These are phyloP conservation scores for Pyrrhia umbra DNA, from an alignment of 2,888 invertebrate species.

Conservation along the genomic window DNA sequence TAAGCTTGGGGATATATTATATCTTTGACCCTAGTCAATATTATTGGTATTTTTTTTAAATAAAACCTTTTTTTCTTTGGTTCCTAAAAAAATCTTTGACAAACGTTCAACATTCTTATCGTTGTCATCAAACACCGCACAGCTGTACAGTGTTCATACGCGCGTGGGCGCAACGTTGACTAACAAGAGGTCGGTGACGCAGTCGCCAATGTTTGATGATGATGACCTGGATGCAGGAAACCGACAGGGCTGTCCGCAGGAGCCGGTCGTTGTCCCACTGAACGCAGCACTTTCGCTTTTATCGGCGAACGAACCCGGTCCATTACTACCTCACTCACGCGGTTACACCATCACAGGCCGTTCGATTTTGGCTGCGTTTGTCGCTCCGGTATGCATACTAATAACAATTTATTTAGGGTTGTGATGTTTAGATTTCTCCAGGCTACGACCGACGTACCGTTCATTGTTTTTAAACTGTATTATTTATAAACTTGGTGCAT, in stretches of 20 bases:
- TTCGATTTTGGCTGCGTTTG: slow-evolving; percentile 84
- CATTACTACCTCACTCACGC: slow-evolving; percentile 87
- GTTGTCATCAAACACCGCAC: slow-evolving; percentile 17
- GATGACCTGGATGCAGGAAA: slow-evolving; percentile 80
- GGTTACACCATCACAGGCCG: slow-evolving; percentile 84
- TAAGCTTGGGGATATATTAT: slow-evolving; percentile 8
- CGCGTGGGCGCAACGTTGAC: slow-evolving; percentile 50
- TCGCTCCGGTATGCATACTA: slow-evolving; percentile 84
- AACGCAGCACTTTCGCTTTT: slow-evolving; percentile 89
- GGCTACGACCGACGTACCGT: slow-evolving; percentile 61
- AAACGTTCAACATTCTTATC: neutral
- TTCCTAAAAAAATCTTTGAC: neutral
- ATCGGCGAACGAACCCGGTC: slow-evolving; percentile 89
- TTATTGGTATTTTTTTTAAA: neutral
- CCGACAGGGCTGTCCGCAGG: slow-evolving; percentile 79
- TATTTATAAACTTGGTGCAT: slow-evolving; percentile 63
- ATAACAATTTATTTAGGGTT: slow-evolving; percentile 80
- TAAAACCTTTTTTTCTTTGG: neutral
- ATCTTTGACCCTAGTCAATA: neutral
- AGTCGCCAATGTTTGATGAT: slow-evolving; percentile 69
- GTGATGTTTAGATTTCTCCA: slow-evolving; percentile 86
- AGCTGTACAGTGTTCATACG: slow-evolving; percentile 25
- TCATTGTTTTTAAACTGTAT: slow-evolving; percentile 66
- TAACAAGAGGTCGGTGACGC: slow-evolving; percentile 59
- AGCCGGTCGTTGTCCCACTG: slow-evolving; percentile 89